A percentile compares a stretch with the other conserved stretches of the same genome.
phyloP scores from a whole-genome alignment of 2,113 vertebrate genomes.

The Lepus americanus region DNA sequence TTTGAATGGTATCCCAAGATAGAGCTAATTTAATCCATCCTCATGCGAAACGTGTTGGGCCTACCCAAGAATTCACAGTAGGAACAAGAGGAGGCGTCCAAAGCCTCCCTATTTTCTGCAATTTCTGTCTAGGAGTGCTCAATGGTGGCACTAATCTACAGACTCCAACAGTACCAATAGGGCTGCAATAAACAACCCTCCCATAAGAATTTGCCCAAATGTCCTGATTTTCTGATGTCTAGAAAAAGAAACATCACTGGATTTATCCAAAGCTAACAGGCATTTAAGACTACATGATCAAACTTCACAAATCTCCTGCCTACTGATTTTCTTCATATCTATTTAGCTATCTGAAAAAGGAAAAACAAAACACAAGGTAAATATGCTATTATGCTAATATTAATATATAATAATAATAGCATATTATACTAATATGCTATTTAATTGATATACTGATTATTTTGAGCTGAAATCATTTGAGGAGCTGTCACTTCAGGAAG shows the following conservation, averaged over 20 bases:
- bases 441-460: too few relatives aligned
- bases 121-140: neutral
- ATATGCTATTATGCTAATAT: too few relatives aligned
- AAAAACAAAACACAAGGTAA: neutral
- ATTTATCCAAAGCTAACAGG: neutral
- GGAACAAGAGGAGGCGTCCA: neutral
- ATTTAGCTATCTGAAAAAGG: neutral
- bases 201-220: neutral
- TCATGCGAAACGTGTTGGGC: neutral
- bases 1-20: neutral
- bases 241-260: neutral
- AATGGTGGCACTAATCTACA: neutral
- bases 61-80: neutral
- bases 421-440: too few relatives aligned
- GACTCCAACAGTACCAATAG: neutral
- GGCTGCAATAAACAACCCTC: neutral
- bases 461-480: too few relatives aligned
- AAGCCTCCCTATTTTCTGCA: neutral
- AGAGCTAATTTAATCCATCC: neutral
- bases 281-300: neutral
- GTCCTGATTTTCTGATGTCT: neutral
- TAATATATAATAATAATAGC: too few relatives aligned
- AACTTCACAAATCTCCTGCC: neutral
- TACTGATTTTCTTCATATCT: neutral
- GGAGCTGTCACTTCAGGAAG: too few relatives aligned